Base-by-base conservation (phyloP, 2,888 invertebrate genomes). In the Morpho achilles region DNA sequence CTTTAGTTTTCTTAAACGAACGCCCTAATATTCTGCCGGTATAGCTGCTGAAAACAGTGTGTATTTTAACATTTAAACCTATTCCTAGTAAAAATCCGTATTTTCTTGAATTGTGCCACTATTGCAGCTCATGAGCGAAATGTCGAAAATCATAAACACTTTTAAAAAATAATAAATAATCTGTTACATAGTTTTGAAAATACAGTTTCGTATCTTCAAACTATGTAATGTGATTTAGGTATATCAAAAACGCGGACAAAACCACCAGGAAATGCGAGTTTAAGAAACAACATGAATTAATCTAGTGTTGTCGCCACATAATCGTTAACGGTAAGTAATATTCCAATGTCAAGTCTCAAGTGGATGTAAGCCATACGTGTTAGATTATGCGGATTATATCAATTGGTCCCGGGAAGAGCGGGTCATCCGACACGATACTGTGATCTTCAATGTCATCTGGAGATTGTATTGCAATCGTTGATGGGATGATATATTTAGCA, bases 271-370 rank as follows among this genome's bases (percentile, higher is more conserved):
- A 43, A 43, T 9, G 43, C 43, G 2, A 3, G 43, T 43, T 43
- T n/a, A 5, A 1, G 3, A 2, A 43, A 43, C 8, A 43, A 43
- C 43, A n/a, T 43, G 43, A 43, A 43, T 43, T 43, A 43, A 43
- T 43, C 43, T 60, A 62, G 59, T 64, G 56, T 58, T 67, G 64
- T 56, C 49, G 70, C 73, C 84, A 84, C 83, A 85, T 85, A 85
- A 84, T 70, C 67, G 55, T 51, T 66, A 70, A 74, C 75, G 71
- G 76, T 80, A 79, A 79, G 77, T 82, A 76, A 78, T 81, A 80
- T 70, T 67, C 70, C 76, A 76, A 80, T 84, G 82, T 80, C 83
- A 81, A 79, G 79, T 74, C 70, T 78, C 75, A 82, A 86, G 79
- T 85, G 79, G 76, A 69, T 78, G 82, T 81, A 81, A 82, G 74